A percentile compares a stretch with the other conserved stretches of the same genome.
Evolutionary conservation across 2,113 vertebrate species (phyloP).

Genomic region (Brachyhypopomus occidentalis): DNA sequence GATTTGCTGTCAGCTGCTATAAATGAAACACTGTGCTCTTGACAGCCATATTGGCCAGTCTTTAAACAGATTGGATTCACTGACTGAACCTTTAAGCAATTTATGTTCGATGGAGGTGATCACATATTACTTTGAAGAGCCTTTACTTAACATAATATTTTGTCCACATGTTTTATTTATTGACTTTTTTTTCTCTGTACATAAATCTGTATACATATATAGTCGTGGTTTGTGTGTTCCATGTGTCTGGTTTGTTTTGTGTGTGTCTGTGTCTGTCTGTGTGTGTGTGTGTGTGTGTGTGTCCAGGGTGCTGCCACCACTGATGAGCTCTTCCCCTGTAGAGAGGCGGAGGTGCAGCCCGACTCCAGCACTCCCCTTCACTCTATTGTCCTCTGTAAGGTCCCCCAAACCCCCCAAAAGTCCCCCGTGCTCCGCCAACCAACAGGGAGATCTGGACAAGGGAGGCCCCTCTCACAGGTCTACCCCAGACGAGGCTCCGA

Average conservation of each 20-base stretch:
- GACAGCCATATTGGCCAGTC: too few relatives aligned
- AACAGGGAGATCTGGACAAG: slow-evolving; percentile 33
- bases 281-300: slow-evolving; percentile 32
- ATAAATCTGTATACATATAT: neutral
- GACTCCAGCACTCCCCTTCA: slow-evolving; percentile 66
- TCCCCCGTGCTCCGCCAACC: slow-evolving; percentile 47
- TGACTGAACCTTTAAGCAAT: too few relatives aligned
- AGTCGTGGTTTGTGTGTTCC: neutral
- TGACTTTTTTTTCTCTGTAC: neutral
- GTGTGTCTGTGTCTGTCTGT: slow-evolving; percentile 38
- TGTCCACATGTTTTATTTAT: neutral
- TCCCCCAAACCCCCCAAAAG: slow-evolving; percentile 60
- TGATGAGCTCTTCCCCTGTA: slow-evolving; percentile 76
- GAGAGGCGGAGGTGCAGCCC: slow-evolving; percentile 69
- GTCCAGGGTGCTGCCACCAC: slow-evolving; percentile 76
- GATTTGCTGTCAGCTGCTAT: too few relatives aligned
- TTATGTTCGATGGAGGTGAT: neutral
- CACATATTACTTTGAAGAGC: neutral
- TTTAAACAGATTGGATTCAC: too few relatives aligned
- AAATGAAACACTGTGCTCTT: too few relatives aligned
- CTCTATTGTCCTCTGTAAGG: slow-evolving; percentile 73
- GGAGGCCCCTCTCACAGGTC: slow-evolving; percentile 39
- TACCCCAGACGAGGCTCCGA: slow-evolving; percentile 60
- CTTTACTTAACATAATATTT: neutral
- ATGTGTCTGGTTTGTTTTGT: slow-evolving; percentile 40